Evolutionary conservation across 2,888 invertebrate genomes (phyloP).

Genomic region (Molorchus minor): DNA sequence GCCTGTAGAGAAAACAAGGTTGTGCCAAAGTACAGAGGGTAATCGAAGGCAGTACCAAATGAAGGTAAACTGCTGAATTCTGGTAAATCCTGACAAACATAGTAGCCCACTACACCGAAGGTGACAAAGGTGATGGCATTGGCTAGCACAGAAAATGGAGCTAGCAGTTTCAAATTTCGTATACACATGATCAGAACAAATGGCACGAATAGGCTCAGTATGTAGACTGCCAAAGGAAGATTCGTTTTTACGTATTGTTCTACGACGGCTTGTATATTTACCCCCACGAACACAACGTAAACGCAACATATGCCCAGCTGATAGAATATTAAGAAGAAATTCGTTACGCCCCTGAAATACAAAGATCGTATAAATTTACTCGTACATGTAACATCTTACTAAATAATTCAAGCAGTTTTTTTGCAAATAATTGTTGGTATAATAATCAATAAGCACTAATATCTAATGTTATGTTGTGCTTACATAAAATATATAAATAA

Average conservation of each 20-base stretch:
- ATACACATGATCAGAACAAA: slow-evolving; percentile 84
- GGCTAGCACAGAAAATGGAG: slow-evolving; percentile 90
- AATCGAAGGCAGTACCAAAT: slow-evolving; percentile 72
- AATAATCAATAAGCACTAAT: too few species aligned
- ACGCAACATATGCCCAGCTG: slow-evolving; percentile 91
- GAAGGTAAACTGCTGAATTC: slow-evolving; percentile 70
- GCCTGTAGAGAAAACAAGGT: slow-evolving; percentile 96
- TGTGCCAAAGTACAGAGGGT: slow-evolving; percentile 95
- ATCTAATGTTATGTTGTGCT: too few species aligned
- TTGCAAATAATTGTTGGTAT: too few species aligned
- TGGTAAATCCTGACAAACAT: slow-evolving; percentile 79
- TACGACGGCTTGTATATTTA: slow-evolving; percentile 57
- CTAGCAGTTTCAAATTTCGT: slow-evolving; percentile 84
- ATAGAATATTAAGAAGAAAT: slow-evolving; percentile 79
- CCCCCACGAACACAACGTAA: slow-evolving; percentile 68
- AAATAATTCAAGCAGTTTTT: too few species aligned
- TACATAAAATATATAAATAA: too few species aligned
- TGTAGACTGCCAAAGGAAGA: slow-evolving; percentile 50
- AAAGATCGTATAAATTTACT: background rate
- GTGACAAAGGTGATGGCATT: slow-evolving; percentile 85
- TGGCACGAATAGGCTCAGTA: slow-evolving; percentile 64
- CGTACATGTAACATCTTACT: too few species aligned
- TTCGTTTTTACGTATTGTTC: slow-evolving; percentile 49
- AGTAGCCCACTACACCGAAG: slow-evolving; percentile 86
- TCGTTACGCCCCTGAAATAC: slow-evolving; percentile 67